Conservation (phyloP, 1,140 invertebrate genomes). For the Cephus cinctus region DNA sequence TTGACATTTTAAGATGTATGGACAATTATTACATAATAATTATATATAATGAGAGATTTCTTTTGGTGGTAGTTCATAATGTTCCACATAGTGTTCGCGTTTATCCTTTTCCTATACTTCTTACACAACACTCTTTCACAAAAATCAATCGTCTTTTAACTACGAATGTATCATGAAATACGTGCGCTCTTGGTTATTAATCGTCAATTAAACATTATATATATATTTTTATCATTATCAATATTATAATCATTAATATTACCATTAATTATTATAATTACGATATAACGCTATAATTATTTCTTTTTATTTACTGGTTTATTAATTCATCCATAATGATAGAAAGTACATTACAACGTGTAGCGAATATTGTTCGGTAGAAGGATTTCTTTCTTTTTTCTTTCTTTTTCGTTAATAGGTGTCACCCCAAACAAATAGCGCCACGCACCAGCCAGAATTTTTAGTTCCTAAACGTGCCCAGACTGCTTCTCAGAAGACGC, state of each 20-base stretch:
- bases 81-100: conserved; percentile 22
- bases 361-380: conserved; percentile 35
- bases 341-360: conserved; percentile 46
- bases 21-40: conserved; percentile 58
- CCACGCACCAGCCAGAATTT: not conserved
- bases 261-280: conserved; percentile 55
- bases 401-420: conserved; percentile 4
- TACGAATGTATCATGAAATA: conserved; percentile 52
- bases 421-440: too few species aligned
- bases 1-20: conserved; percentile 55
- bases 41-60: conserved; percentile 52
- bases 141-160: conserved; percentile 42
- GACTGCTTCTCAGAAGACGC: not conserved
- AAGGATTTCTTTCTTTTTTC: conserved; percentile 1
- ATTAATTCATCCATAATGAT: conserved; percentile 42
- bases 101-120: conserved; percentile 12
- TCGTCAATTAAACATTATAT: conserved; percentile 46
- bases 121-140: conserved; percentile 33
- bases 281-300: conserved; percentile 54
- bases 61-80: conserved; percentile 45
- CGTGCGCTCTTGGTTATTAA: conserved; percentile 44
- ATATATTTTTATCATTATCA: conserved; percentile 42
- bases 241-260: conserved; percentile 51
- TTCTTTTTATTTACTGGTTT: conserved; percentile 36
- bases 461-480: not conserved